Percentiles rank a stretch among this genome's conserved stretches.
These are phyloP conservation scores for Paedocypris sp. DNA, from an alignment of 2,113 vertebrate species.

Conservation along the genomic window DNA sequence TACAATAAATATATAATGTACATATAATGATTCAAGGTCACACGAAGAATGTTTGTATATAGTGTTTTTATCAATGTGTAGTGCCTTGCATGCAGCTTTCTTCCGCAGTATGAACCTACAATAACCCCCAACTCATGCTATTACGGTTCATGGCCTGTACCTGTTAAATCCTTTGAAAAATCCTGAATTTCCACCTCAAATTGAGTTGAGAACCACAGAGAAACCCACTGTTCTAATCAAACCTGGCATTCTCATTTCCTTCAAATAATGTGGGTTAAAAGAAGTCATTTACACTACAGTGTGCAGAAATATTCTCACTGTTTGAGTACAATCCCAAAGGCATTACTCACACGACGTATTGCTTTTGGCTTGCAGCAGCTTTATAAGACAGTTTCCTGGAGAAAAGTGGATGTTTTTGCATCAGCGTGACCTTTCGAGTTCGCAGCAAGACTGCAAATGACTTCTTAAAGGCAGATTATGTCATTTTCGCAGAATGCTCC, in stretches of 20 bases:
- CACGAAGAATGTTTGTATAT: no score
- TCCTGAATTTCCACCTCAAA: background rate
- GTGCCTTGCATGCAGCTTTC: no score
- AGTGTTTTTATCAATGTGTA: no score
- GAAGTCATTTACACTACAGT: background rate
- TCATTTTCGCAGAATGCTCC: background rate
- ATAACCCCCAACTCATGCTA: background rate
- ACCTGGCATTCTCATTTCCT: conserved; percentile 2
- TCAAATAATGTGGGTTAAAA: background rate
- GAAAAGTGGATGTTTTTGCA: background rate
- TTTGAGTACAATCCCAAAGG: background rate
- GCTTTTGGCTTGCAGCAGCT: background rate
- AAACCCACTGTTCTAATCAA: background rate
- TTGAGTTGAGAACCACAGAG: background rate
- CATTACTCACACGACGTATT: background rate
- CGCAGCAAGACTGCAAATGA: background rate
- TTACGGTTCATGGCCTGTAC: background rate
- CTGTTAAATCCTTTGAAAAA: background rate
- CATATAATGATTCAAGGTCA: no score
- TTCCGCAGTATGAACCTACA: no score
- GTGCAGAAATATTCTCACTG: background rate
- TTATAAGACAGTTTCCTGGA: background rate
- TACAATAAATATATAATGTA: no score
- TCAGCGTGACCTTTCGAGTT: background rate
- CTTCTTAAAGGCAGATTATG: background rate